Percentiles rank a stretch among this genome's conserved stretches.
phyloP scores from a whole-genome alignment of 2,888 invertebrate genomes.

The Parnassius smintheus region DNA sequence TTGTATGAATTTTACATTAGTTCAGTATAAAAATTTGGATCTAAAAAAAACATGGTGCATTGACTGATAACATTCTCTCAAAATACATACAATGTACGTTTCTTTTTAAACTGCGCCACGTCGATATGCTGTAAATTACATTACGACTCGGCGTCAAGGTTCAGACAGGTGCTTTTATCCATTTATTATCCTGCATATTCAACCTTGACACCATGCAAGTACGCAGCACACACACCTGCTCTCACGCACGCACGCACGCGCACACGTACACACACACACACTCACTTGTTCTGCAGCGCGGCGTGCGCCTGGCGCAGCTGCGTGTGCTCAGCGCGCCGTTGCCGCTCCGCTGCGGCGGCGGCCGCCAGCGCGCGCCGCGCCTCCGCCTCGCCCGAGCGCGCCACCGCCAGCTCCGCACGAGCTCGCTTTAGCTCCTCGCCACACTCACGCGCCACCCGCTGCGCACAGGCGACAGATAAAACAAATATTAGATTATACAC shows the following conservation, averaged over 20 bases:
- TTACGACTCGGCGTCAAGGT: too few species aligned
- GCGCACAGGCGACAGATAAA: conserved; percentile 20
- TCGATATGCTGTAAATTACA: too few species aligned
- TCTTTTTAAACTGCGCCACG: too few species aligned
- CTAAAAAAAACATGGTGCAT: too few species aligned
- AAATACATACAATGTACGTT: too few species aligned
- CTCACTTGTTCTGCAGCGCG: conserved; percentile 90
- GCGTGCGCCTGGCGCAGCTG: conserved; percentile 93
- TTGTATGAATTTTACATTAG: too few species aligned
- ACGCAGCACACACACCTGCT: conserved; percentile 69
- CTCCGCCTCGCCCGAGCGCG: conserved; percentile 89
- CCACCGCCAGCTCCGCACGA: conserved; percentile 51
- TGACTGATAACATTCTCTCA: too few species aligned
- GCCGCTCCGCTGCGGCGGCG: conserved; percentile 55
- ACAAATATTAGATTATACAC: too few species aligned
- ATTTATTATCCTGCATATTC: too few species aligned
- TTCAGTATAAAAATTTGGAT: too few species aligned
- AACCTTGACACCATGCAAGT: too few species aligned
- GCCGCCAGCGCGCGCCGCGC: conserved; percentile 81
- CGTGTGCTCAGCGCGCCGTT: conserved; percentile 82
- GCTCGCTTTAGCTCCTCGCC: conserved; percentile 72
- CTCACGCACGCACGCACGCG: conserved; percentile 43
- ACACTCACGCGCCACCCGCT: conserved; percentile 71
- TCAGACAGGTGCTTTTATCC: too few species aligned
- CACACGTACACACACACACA: conserved; percentile 21